Conservation (phyloP, 2,888 invertebrate genomes). For the Xanthostigma xanthostigma region DNA sequence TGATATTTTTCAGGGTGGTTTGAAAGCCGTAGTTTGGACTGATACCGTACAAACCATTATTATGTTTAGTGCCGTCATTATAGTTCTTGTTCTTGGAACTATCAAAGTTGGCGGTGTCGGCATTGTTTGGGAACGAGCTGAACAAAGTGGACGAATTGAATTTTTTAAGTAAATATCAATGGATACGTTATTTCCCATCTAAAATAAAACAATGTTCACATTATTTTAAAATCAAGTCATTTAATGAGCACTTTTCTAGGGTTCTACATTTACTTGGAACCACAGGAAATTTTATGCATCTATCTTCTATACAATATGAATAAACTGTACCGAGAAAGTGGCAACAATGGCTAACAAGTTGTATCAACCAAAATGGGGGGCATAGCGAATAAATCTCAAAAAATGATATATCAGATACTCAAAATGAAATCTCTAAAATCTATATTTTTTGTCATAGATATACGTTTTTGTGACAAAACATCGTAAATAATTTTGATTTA, state of each 20-base stretch:
- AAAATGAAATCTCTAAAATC: background rate
- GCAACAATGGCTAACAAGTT: too few relatives aligned
- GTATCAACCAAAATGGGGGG: too few relatives aligned
- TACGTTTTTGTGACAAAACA: background rate
- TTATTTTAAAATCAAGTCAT: slow-evolving; percentile 1
- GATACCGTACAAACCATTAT: slow-evolving; percentile 60
- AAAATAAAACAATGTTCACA: background rate
- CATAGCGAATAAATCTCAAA: too few relatives aligned
- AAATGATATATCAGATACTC: too few relatives aligned
- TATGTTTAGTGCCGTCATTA: slow-evolving; percentile 55
- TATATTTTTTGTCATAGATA: background rate
- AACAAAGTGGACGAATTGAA: slow-evolving; percentile 46
- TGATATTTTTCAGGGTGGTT: slow-evolving; percentile 42
- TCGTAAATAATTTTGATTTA: background rate
- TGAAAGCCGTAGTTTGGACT: slow-evolving; percentile 71
- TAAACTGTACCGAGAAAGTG: too few relatives aligned
- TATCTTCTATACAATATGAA: too few relatives aligned
- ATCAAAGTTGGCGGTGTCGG: slow-evolving; percentile 45
- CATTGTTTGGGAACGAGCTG: slow-evolving; percentile 44
- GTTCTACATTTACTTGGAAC: too few relatives aligned
- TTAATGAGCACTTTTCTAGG: too few relatives aligned
- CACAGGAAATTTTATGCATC: too few relatives aligned
- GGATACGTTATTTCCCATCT: background rate
- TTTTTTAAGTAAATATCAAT: slow-evolving; percentile 50
- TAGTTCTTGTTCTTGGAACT: slow-evolving; percentile 50